Base-by-base conservation (phyloP, 2,888 invertebrate species). In the Drosophila yooni region DNA sequence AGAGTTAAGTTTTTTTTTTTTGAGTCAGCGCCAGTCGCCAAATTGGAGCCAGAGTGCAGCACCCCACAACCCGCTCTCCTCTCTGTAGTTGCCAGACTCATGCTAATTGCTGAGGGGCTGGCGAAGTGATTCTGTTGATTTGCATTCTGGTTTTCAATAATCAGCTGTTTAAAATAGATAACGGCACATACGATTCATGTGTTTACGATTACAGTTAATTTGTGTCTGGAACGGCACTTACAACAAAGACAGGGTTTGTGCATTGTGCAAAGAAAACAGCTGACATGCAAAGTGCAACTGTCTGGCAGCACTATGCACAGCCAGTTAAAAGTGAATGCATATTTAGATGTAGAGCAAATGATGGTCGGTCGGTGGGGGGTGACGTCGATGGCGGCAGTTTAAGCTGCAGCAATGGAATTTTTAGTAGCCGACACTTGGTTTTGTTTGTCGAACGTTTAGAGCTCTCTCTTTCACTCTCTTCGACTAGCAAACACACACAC, bases 251-350 rank as follows among this genome's bases (percentile, higher is more conserved):
- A 62, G 54, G 34, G 48, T 15, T 62, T 57, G 40, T 56, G 29
- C 13, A 46, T 50, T n/a, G 25, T 46, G 33, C n/a, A 43, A n/a
- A 21, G 61, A 57, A 72, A 77, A 65, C 79, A 79, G 79, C 79
- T 79, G 79, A 78, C 66, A 65, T 54, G 36, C 62, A 69, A 46
- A 68, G 62, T 77, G 63, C 69, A 63, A 58, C 63, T 73, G 68
- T 88, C 89, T 83, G 89, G 83, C 87, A 86, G 67, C 87, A 29
- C 83, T 88, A 68, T 62, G 78, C 65, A 59, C 48, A 56, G 52
- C 46, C 65, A 77, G 61, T 34, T 72, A 62, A 88, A 70, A 83
- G 81, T 81, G 77, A 81, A 82, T 83, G 83, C 88, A 85, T 61
- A 68, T 71, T 70, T 71, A 56, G 29, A 53, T 34, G 25, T 21